A percentile compares a stretch with the other conserved stretches of the same genome.
These are phyloP conservation scores for Nothoprocta pentlandii DNA, from an alignment of 2,113 vertebrate genomes.

Conservation along the genomic window DNA sequence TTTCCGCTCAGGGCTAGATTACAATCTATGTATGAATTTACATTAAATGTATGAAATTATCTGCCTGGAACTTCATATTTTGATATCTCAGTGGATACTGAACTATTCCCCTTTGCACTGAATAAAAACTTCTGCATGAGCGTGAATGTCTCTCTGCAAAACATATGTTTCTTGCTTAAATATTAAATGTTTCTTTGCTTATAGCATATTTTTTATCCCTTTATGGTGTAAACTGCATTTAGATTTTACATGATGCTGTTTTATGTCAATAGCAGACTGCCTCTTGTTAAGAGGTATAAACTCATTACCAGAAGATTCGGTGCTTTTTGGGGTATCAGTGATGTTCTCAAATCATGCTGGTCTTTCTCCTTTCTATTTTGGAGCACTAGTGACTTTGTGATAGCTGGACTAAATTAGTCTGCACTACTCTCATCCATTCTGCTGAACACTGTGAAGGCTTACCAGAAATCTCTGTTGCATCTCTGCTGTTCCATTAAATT, in stretches of 20 bases:
- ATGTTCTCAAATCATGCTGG: neutral
- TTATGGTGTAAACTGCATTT: neutral
- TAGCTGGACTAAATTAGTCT: neutral
- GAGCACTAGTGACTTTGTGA: neutral
- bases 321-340: neutral
- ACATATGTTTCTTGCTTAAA: neutral
- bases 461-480: conserved; percentile 29
- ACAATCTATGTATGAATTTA: neutral
- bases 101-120: neutral
- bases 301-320: neutral
- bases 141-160: neutral
- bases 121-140: neutral
- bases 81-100: fast-evolving
- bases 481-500: conserved; percentile 41
- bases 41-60: neutral
- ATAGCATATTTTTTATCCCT: neutral
- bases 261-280: neutral
- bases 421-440: neutral
- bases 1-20: neutral
- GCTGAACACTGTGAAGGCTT: conserved; percentile 4
- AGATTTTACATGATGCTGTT: neutral
- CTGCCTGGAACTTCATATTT: neutral
- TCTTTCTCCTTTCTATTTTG: neutral
- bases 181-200: neutral
- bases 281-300: neutral